phyloP scores from a whole-genome alignment of 1,140 invertebrate genomes.

The Aradophagus sp. region DNA sequence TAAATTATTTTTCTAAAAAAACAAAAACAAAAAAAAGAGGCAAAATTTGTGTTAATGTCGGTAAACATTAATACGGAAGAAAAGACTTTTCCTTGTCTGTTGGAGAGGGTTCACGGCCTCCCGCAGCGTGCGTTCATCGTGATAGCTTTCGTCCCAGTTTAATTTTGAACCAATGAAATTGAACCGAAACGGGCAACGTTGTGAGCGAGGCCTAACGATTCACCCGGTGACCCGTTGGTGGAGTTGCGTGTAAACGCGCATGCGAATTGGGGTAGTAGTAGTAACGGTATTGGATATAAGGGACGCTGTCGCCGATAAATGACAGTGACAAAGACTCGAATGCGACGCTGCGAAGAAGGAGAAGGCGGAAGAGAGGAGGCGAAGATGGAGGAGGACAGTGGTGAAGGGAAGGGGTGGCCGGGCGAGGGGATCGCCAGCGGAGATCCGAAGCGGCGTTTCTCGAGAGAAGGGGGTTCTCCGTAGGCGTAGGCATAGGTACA shows the following conservation, averaged over 20 bases:
- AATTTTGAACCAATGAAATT: slow-evolving; percentile 28
- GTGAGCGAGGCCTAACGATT: slow-evolving; percentile 28
- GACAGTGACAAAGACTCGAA: slow-evolving; percentile 44
- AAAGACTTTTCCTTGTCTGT: too few relatives aligned
- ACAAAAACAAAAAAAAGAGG: too few relatives aligned
- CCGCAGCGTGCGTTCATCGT: too few relatives aligned
- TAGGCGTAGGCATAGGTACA: slow-evolving; percentile 64
- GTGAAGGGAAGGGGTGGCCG: slow-evolving; percentile 8
- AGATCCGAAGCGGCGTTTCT: too few relatives aligned
- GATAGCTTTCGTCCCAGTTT: too few relatives aligned
- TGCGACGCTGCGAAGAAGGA: slow-evolving; percentile 45
- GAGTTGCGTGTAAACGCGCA: slow-evolving; percentile 52
- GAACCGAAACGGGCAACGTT: slow-evolving; percentile 15
- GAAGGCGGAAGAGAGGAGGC: slow-evolving; percentile 10
- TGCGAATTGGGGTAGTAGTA: slow-evolving; percentile 66
- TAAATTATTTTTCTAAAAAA: too few relatives aligned
- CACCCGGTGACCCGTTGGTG: slow-evolving; percentile 61
- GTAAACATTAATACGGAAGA: too few relatives aligned
- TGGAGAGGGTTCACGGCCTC: too few relatives aligned
- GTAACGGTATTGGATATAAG: slow-evolving; percentile 46
- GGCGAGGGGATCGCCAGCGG: background rate
- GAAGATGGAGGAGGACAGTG: slow-evolving; percentile 14
- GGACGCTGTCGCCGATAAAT: slow-evolving; percentile 31
- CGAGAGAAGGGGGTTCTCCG: slow-evolving; percentile 30
- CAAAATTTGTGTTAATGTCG: too few relatives aligned